phyloP scores from a whole-genome alignment of 1,140 invertebrate species.

The Zaprionus kolodkinae region DNA sequence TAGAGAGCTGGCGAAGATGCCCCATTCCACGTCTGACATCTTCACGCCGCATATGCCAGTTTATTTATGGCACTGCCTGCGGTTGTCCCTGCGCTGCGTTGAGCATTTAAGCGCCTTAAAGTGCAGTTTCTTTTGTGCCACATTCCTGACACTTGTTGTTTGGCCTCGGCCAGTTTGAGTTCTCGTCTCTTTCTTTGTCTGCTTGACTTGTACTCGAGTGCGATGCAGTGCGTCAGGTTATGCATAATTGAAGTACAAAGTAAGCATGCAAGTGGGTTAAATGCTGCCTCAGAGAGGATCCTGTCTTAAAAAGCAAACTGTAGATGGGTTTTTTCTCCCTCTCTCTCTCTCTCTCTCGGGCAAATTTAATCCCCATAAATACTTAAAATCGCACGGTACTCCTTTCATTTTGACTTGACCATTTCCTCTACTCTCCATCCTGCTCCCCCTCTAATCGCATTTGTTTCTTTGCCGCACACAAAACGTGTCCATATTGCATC shows the following conservation, averaged over 20 bases:
- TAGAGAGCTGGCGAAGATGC: slow-evolving; percentile 49
- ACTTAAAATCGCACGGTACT: not conserved
- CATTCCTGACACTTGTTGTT: slow-evolving; percentile 73
- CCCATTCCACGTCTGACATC: slow-evolving; percentile 38
- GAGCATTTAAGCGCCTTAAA: slow-evolving; percentile 78
- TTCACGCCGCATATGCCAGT: slow-evolving; percentile 68
- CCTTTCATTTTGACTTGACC: not conserved
- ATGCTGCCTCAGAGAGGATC: too few relatives aligned
- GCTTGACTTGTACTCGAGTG: slow-evolving; percentile 27
- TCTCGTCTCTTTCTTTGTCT: slow-evolving; percentile 10
- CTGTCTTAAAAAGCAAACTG: too few relatives aligned
- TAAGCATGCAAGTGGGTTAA: slow-evolving; percentile 53
- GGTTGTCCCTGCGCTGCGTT: slow-evolving; percentile 13
- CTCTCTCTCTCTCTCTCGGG: not conserved
- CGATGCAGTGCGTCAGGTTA: slow-evolving; percentile 31
- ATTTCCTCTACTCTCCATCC: not conserved
- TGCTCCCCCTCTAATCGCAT: not conserved
- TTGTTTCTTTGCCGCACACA: slow-evolving; percentile 5
- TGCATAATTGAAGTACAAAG: slow-evolving; percentile 45
- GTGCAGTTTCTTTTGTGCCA: slow-evolving; percentile 54
- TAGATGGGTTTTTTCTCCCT: not conserved
- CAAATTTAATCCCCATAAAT: not conserved
- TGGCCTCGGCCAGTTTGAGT: slow-evolving; percentile 27
- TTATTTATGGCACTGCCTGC: slow-evolving; percentile 69
- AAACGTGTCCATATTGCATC: slow-evolving; percentile 9